These are phyloP conservation scores for Cyclina sinensis DNA, from an alignment of 1,140 invertebrate genomes.

Conservation along the genomic window DNA sequence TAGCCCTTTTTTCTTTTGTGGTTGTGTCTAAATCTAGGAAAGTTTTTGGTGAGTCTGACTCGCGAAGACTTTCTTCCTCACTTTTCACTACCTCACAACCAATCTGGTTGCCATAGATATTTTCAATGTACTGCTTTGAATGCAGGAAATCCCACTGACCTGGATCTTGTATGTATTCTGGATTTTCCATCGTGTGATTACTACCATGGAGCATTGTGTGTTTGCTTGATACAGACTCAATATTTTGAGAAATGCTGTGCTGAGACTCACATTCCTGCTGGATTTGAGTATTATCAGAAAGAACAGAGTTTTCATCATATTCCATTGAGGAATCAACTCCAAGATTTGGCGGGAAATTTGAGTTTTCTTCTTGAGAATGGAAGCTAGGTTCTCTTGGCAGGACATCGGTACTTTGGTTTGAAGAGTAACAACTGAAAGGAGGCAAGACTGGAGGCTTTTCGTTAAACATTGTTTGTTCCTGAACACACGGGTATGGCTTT, in stretches of 20 bases:
- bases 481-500: slow-evolving; percentile 66
- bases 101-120: slow-evolving; percentile 54
- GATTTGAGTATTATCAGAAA: slow-evolving; percentile 48
- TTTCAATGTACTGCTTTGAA: slow-evolving; percentile 66
- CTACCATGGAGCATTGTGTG: slow-evolving; percentile 17
- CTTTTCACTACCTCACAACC: slow-evolving; percentile 60
- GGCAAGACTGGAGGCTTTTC: slow-evolving; percentile 63
- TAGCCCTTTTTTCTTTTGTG: slow-evolving; percentile 59
- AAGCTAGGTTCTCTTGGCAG: slow-evolving; percentile 48
- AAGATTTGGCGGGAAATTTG: slow-evolving; percentile 52
- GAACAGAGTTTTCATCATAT: slow-evolving; percentile 64
- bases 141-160: slow-evolving; percentile 64
- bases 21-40: slow-evolving; percentile 63
- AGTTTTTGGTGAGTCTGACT: slow-evolving; percentile 64
- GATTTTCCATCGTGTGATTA: slow-evolving; percentile 28
- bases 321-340: slow-evolving; percentile 51
- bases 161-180: slow-evolving; percentile 35
- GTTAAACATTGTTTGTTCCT: slow-evolving; percentile 47
- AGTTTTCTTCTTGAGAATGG: slow-evolving; percentile 66
- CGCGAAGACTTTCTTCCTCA: slow-evolving; percentile 48
- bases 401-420: slow-evolving; percentile 60
- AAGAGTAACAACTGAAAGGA: slow-evolving; percentile 55
- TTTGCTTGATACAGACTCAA: slow-evolving; percentile 41
- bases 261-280: slow-evolving; percentile 40
- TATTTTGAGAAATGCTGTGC: slow-evolving; percentile 30